These are phyloP conservation scores for Sinohyriopsis cumingii DNA, from an alignment of 2,888 invertebrate species.

Conservation along the genomic window DNA sequence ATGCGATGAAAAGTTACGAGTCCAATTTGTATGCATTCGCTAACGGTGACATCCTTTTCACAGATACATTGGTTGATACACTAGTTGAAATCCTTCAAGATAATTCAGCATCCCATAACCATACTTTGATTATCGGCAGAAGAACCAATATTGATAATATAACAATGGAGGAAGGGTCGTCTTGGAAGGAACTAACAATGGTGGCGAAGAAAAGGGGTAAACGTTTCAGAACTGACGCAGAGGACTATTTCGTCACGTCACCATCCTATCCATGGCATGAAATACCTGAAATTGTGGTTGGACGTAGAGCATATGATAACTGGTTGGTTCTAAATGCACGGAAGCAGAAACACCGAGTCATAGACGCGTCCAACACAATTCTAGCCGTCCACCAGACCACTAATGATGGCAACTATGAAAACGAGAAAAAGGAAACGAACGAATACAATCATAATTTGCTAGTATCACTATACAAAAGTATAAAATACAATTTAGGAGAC, in stretches of 20 bases:
- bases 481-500: constrained; percentile 48
- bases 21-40: constrained; percentile 55
- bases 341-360: constrained; percentile 40
- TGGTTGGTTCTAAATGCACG: constrained; percentile 58
- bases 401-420: constrained; percentile 51
- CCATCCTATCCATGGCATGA: constrained; percentile 54
- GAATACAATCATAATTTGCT: constrained; percentile 53
- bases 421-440: constrained; percentile 41
- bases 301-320: constrained; percentile 62
- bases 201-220: constrained; percentile 44
- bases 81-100: constrained; percentile 27
- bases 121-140: constrained; percentile 43
- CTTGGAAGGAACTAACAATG: constrained; percentile 29
- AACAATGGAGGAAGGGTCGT: constrained; percentile 36
- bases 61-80: constrained; percentile 41
- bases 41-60: constrained; percentile 62
- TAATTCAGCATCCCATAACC: constrained; percentile 18
- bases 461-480: constrained; percentile 35
- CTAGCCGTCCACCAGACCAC: constrained; percentile 62
- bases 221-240: constrained; percentile 52
- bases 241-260: constrained; percentile 59
- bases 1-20: constrained; percentile 45
- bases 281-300: constrained; percentile 61
- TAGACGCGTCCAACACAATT: constrained; percentile 55
- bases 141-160: constrained; percentile 53